phyloP scores from a whole-genome alignment of 2,797 vertebrate species.

The Myotis pilosus region DNA sequence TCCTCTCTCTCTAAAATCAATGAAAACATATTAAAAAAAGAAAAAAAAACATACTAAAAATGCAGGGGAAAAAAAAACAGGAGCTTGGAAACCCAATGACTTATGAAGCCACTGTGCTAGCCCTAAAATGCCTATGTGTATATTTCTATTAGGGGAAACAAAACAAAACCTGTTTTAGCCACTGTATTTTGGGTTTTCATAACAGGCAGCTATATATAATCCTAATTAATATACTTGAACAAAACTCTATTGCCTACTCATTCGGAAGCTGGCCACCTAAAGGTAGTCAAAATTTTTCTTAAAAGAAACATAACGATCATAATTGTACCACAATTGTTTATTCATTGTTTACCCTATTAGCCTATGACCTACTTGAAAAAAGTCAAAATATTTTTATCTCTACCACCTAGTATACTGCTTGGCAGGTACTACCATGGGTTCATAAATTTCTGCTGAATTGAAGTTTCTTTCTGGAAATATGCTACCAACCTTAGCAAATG shows the following conservation, averaged over 20 bases:
- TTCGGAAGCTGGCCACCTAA: background rate
- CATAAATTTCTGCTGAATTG: background rate
- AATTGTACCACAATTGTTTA: background rate
- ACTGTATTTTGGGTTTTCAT: background rate
- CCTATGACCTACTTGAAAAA: background rate
- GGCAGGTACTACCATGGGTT: background rate
- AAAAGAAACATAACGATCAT: background rate
- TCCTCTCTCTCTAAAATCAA: background rate
- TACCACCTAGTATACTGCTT: background rate
- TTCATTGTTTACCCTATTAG: background rate
- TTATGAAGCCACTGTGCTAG: background rate
- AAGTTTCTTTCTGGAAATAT: slow-evolving; percentile 53
- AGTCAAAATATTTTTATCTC: background rate
- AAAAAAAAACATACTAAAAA: background rate
- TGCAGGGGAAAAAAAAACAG: background rate
- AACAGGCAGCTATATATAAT: background rate
- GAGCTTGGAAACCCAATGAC: background rate
- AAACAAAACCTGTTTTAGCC: slow-evolving; percentile 21
- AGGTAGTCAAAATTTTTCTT: background rate
- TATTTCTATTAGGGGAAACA: slow-evolving; percentile 28
- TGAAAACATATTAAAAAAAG: background rate
- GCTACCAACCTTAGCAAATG: background rate
- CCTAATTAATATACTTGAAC: background rate
- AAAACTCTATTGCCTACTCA: slow-evolving; percentile 35
- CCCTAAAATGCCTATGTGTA: slow-evolving; percentile 8